phyloP scores from a whole-genome alignment of 2,888 invertebrate species.

The Margaritifera margaritifera region DNA sequence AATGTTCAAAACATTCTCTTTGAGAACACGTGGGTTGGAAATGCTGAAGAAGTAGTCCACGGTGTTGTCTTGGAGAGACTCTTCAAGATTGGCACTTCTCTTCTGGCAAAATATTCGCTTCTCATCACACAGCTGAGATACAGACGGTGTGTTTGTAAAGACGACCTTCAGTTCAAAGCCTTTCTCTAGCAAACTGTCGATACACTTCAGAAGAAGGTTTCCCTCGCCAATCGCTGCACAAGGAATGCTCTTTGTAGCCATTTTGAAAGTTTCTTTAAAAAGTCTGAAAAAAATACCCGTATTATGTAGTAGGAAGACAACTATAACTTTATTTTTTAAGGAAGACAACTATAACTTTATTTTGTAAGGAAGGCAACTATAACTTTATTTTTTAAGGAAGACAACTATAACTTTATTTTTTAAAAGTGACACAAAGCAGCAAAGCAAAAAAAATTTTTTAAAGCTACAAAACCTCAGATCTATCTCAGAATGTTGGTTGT shows the following conservation, averaged over 20 bases:
- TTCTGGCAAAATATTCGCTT: slow-evolving; percentile 23
- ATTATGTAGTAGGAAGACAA: no score
- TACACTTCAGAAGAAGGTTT: slow-evolving; percentile 39
- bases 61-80: slow-evolving; percentile 17
- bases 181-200: slow-evolving; percentile 28
- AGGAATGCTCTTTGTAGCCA: not conserved
- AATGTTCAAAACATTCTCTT: slow-evolving; percentile 33
- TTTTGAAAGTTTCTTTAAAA: no score
- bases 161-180: slow-evolving; percentile 34
- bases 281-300: no score
- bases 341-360: no score
- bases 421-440: no score
- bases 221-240: slow-evolving; percentile 53
- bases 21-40: slow-evolving; percentile 48
- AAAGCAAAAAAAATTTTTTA: no score
- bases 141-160: slow-evolving; percentile 39
- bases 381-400: no score
- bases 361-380: no score
- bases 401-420: no score
- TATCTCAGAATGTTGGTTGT: no score
- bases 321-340: no score
- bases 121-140: slow-evolving; percentile 28
- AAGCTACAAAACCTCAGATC: no score
- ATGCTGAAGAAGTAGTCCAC: slow-evolving; percentile 51
- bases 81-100: slow-evolving; percentile 29